phyloP scores from a whole-genome alignment of 2,888 invertebrate genomes.

The Lasioglossum vierecki region DNA sequence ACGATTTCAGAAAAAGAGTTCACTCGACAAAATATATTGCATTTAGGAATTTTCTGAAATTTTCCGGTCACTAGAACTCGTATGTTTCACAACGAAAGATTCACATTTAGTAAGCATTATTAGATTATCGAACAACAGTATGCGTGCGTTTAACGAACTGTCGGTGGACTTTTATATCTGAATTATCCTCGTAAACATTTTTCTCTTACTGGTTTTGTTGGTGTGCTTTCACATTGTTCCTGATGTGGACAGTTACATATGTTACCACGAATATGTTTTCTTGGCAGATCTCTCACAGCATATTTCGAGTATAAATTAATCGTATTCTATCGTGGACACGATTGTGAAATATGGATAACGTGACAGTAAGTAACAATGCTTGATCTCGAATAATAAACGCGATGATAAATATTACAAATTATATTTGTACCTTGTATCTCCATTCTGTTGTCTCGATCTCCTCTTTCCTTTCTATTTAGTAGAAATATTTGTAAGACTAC shows the following conservation, averaged over 20 bases:
- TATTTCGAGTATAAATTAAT: conserved; percentile 57
- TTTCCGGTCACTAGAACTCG: conserved; percentile 22
- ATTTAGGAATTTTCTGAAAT: conserved; percentile 23
- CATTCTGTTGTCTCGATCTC: neutral
- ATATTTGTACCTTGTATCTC: neutral
- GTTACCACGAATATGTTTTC: conserved; percentile 61
- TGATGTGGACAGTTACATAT: conserved; percentile 25
- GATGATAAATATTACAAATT: neutral
- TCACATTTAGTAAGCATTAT: conserved; percentile 4
- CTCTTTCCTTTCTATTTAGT: neutral
- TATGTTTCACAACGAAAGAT: conserved; percentile 6
- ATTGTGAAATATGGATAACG: conserved; percentile 64
- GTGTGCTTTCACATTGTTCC: conserved; percentile 17
- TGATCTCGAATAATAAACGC: neutral
- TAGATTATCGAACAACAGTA: conserved; percentile 31
- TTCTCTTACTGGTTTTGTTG: conserved; percentile 4
- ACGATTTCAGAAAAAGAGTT: conserved; percentile 11
- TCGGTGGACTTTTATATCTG: conserved; percentile 17
- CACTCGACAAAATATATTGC: neutral
- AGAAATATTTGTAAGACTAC: neutral
- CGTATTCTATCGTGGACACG: conserved; percentile 27
- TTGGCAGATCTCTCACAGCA: conserved; percentile 42
- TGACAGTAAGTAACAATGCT: conserved; percentile 64
- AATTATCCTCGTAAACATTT: conserved; percentile 26
- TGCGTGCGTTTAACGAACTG: neutral